Conservation (phyloP, 2,797 vertebrate genomes). For the Steatocranus sp. region DNA sequence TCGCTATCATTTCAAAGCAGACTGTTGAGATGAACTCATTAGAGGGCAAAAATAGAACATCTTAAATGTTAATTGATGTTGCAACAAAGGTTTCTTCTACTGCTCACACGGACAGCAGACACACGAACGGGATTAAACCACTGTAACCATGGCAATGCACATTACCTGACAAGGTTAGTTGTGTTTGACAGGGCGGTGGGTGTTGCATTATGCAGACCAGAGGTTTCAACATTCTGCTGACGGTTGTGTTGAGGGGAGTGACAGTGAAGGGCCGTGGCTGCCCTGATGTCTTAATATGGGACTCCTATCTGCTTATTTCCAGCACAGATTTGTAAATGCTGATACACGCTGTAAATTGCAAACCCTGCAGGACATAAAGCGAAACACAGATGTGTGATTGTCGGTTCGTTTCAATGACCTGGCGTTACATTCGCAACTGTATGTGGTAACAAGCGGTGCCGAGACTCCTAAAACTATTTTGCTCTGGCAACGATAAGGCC, state of each 20-base stretch:
- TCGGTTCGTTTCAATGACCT: not conserved
- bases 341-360: not conserved
- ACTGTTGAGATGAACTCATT: slow-evolving; percentile 17
- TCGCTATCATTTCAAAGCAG: slow-evolving; percentile 5
- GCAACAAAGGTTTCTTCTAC: not conserved
- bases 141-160: slow-evolving; percentile 47
- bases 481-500: not conserved
- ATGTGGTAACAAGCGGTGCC: not conserved
- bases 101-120: not conserved
- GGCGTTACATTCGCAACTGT: not conserved
- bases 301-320: not conserved
- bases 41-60: slow-evolving; percentile 16
- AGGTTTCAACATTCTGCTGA: slow-evolving; percentile 10
- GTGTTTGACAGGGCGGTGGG: slow-evolving; percentile 34
- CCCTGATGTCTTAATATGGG: not conserved
- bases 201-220: slow-evolving; percentile 31
- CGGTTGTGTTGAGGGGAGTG: slow-evolving; percentile 10
- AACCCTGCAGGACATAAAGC: not conserved
- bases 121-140: not conserved
- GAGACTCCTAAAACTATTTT: not conserved
- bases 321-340: not conserved
- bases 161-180: slow-evolving; percentile 44
- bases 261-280: slow-evolving; percentile 6
- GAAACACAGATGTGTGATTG: not conserved
- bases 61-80: slow-evolving; percentile 43